Conservation (phyloP, 2,797 vertebrate genomes). For the Clarias pachynema region DNA sequence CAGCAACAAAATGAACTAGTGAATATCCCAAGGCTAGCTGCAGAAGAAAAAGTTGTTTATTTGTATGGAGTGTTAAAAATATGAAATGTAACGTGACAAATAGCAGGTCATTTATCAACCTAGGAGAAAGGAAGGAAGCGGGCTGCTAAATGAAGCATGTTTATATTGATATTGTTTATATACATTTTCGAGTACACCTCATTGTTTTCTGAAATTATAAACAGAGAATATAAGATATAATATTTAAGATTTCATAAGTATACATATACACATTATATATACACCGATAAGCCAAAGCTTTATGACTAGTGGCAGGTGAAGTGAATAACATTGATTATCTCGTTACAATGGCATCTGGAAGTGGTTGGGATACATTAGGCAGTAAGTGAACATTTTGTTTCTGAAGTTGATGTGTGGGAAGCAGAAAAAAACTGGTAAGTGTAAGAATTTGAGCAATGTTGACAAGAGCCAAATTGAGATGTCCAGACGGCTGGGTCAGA, state of each 20-base stretch:
- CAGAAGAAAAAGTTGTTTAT: slow-evolving; percentile 61
- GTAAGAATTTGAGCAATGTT: too few relatives aligned
- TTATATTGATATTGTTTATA: slow-evolving; percentile 56
- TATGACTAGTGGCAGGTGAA: too few relatives aligned
- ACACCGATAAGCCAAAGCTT: neutral
- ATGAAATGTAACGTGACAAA: slow-evolving; percentile 56
- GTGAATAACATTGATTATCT: too few relatives aligned
- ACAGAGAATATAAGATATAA: neutral
- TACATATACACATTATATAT: neutral
- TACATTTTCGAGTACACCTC: neutral
- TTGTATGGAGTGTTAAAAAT: slow-evolving; percentile 55
- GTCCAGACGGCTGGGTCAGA: neutral
- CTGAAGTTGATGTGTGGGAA: too few relatives aligned
- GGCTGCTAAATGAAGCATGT: slow-evolving; percentile 51
- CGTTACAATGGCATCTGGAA: too few relatives aligned
- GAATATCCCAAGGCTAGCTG: slow-evolving; percentile 52
- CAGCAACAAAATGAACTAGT: slow-evolving; percentile 37
- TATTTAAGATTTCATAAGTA: neutral
- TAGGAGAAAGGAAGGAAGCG: slow-evolving; percentile 49
- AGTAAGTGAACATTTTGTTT: too few relatives aligned
- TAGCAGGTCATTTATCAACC: slow-evolving; percentile 57
- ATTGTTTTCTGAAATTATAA: slow-evolving; percentile 1
- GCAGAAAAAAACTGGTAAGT: too few relatives aligned
- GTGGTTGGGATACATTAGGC: too few relatives aligned
- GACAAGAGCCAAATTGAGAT: too few relatives aligned